phyloP scores from a whole-genome alignment of 2,888 invertebrate genomes.

The Crossocerus cetratus region DNA sequence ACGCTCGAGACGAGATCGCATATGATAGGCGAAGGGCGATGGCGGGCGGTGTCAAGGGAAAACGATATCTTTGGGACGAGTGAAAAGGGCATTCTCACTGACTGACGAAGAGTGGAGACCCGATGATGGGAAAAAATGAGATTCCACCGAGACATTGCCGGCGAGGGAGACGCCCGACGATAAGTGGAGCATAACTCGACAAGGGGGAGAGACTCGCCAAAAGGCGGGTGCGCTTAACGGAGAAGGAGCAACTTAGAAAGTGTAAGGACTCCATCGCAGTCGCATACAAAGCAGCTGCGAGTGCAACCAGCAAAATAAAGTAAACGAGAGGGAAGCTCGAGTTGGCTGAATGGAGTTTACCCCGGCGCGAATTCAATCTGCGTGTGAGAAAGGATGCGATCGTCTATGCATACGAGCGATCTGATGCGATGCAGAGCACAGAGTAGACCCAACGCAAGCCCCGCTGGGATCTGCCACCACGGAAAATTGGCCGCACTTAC shows the following conservation, averaged over 20 bases:
- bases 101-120: too few relatives aligned
- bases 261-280: background rate
- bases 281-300: background rate
- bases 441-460: too few relatives aligned
- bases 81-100: background rate
- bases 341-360: slow-evolving; percentile 49
- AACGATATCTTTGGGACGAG: background rate
- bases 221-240: background rate
- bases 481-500: background rate
- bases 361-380: slow-evolving; percentile 55
- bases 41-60: background rate
- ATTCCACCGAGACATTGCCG: too few relatives aligned
- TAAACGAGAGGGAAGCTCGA: slow-evolving; percentile 9
- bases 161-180: background rate
- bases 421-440: background rate
- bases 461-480: background rate
- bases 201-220: background rate
- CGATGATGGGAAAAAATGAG: too few relatives aligned
- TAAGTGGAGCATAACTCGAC: background rate
- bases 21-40: too few relatives aligned
- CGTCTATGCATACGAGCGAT: slow-evolving; percentile 40
- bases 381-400: slow-evolving; percentile 51
- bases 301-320: background rate
- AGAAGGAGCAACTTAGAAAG: background rate
- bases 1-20: background rate